Conservation (phyloP, 2,797 vertebrate species). For the Anableps anableps region DNA sequence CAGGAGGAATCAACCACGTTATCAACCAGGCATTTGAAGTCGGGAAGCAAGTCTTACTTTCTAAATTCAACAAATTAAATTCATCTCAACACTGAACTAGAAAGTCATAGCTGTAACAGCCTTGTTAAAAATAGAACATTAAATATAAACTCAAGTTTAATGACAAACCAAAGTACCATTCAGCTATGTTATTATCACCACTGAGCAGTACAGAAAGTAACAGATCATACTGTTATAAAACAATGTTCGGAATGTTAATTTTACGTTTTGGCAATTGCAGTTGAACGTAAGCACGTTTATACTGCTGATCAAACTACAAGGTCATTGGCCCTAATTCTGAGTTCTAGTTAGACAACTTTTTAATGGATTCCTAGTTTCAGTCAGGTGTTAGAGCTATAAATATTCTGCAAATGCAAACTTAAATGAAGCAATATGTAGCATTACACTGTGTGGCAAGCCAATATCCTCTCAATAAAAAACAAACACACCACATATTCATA, state of each 20-base stretch:
- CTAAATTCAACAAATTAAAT: neutral
- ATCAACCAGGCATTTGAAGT: neutral
- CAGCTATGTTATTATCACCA: neutral
- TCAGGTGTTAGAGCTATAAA: neutral
- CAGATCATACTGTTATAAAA: neutral
- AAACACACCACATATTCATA: neutral
- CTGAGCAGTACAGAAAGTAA: neutral
- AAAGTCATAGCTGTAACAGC: neutral
- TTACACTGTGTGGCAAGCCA: neutral
- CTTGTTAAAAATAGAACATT: neutral
- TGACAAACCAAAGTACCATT: neutral
- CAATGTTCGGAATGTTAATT: neutral
- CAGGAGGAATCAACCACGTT: neutral
- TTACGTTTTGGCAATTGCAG: neutral
- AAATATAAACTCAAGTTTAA: neutral
- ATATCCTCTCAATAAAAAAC: neutral
- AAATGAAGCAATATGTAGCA: neutral
- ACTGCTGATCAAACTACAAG: neutral
- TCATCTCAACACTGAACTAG: slow-evolving; percentile 5
- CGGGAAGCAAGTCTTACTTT: neutral
- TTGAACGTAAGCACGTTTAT: neutral
- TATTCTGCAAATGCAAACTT: neutral
- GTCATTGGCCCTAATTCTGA: neutral
- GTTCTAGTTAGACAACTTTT: neutral
- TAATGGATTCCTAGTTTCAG: neutral